phyloP scores from a whole-genome alignment of 2,888 invertebrate genomes.

The Gortyna flavago region DNA sequence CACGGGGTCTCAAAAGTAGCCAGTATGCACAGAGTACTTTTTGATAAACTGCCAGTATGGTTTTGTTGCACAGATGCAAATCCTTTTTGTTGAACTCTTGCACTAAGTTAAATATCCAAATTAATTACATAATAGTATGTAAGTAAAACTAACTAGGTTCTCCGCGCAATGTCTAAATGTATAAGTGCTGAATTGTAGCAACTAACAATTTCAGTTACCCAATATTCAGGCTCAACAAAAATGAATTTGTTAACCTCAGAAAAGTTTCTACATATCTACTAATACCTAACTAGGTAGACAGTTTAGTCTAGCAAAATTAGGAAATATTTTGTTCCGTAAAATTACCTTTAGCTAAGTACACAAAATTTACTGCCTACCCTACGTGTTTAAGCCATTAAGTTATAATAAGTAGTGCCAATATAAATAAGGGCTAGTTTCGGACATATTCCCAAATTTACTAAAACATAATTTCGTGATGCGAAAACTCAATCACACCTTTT shows the following conservation, averaged over 20 bases:
- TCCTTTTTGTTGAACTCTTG: not conserved
- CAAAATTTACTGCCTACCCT: not conserved
- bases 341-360: too few species aligned
- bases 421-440: not conserved
- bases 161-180: slow-evolving; percentile 2
- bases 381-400: too few species aligned
- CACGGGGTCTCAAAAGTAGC: slow-evolving; percentile 12
- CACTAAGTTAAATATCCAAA: not conserved
- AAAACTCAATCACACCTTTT: not conserved
- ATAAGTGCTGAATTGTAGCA: slow-evolving; percentile 19
- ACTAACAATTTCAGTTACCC: slow-evolving; percentile 1
- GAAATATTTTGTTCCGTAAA: not conserved
- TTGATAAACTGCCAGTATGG: too few species aligned
- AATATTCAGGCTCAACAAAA: slow-evolving; percentile 25
- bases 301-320: slow-evolving; percentile 2
- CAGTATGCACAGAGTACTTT: too few species aligned
- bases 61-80: not conserved
- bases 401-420: not conserved
- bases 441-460: not conserved
- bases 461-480: not conserved
- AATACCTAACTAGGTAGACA: not conserved
- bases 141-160: not conserved
- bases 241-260: slow-evolving; percentile 15
- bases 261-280: not conserved
- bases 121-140: too few species aligned